Conservation (phyloP, 2,797 vertebrate species). For the Numenius phaeopus region DNA sequence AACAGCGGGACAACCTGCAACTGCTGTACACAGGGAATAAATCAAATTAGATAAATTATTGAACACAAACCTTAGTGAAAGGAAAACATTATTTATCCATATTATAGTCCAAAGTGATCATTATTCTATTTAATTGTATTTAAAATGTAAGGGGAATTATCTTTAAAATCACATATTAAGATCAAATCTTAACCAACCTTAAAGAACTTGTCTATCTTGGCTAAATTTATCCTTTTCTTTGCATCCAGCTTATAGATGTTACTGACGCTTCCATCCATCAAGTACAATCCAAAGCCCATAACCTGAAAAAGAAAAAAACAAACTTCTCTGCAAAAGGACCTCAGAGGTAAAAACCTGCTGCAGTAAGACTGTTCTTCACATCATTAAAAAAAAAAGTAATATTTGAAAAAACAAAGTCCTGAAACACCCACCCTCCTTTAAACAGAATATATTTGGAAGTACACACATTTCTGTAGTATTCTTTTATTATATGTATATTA, state of each 20-base stretch:
- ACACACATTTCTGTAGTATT: not conserved
- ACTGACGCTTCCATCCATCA: constrained; percentile 96
- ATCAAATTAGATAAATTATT: not conserved
- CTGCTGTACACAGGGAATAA: constrained; percentile 83
- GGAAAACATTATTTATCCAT: not conserved
- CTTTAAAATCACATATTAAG: not conserved
- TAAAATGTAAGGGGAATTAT: not conserved
- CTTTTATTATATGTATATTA: not conserved
- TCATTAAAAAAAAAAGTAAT: not conserved
- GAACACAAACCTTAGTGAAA: not conserved
- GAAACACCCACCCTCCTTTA: not conserved
- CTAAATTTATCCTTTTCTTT: constrained; percentile 97
- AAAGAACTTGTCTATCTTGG: constrained; percentile 98
- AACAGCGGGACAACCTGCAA: constrained; percentile 97
- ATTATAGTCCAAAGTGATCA: not conserved
- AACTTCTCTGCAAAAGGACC: not conserved
- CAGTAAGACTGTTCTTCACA: not conserved
- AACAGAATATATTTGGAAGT: not conserved
- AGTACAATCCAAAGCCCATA: constrained; percentile 97
- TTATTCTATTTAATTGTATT: not conserved
- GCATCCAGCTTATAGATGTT: constrained; percentile 98
- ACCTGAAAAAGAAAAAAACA: constrained; percentile 81
- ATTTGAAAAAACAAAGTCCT: not conserved
- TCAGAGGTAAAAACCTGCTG: not conserved
- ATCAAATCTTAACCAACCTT: constrained; percentile 81